phyloP scores from a whole-genome alignment of 1,140 invertebrate species.

The Macrosteles quadrilineatus region DNA sequence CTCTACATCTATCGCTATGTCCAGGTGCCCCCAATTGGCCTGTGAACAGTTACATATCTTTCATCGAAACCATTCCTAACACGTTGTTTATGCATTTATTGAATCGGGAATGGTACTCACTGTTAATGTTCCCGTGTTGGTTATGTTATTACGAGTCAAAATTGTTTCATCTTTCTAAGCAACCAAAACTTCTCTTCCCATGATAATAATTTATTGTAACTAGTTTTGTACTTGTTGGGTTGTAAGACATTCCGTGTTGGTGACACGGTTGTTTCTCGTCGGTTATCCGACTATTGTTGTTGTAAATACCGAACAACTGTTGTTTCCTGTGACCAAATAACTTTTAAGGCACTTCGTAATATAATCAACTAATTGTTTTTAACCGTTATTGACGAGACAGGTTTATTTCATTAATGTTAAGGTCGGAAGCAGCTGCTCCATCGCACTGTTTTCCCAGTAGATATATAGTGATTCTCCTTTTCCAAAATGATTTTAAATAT shows the following conservation, averaged over 20 bases:
- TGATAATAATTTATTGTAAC: constrained; percentile 29
- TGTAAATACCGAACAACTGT: constrained; percentile 29
- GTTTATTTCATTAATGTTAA: constrained; percentile 14
- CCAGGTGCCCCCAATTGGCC: constrained; percentile 81
- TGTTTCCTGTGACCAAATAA: constrained; percentile 37
- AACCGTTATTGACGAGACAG: background rate
- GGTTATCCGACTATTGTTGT: constrained; percentile 16
- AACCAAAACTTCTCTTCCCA: constrained; percentile 27
- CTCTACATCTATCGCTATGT: constrained; percentile 98
- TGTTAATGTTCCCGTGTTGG: constrained; percentile 29
- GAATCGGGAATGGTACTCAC: constrained; percentile 26
- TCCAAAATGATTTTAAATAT: constrained; percentile 24
- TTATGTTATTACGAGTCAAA: constrained; percentile 26
- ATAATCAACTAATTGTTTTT: constrained; percentile 19
- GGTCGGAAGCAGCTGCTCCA: background rate
- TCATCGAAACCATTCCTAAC: constrained; percentile 33
- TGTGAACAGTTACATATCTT: constrained; percentile 47
- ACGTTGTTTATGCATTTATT: constrained; percentile 34
- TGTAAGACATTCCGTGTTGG: constrained; percentile 23
- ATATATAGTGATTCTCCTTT: constrained; percentile 4
- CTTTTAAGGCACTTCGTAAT: constrained; percentile 29
- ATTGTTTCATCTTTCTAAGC: constrained; percentile 8
- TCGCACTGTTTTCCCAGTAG: background rate
- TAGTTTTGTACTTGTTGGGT: constrained; percentile 32
- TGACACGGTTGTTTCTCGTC: constrained; percentile 16